Base-by-base conservation (phyloP, 2,113 vertebrate genomes). In the human region DNA sequence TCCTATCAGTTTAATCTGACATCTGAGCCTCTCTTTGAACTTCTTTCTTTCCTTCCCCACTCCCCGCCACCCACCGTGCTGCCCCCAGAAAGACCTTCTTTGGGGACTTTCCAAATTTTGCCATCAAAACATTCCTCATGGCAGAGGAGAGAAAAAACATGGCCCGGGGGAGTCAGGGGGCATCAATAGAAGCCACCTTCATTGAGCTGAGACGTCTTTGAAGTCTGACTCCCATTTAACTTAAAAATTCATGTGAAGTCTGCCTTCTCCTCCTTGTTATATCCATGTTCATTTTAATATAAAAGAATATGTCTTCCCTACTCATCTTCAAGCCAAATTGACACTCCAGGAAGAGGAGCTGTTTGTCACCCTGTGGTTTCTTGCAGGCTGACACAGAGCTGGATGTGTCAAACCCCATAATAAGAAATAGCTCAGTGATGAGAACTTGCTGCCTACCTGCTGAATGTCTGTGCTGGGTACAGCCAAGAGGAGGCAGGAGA, bases 181-280 rank as follows among this genome's bases (percentile, higher is more conserved):
- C 85, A 82, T 61, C 3, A 0, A 12, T n/a, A 59, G 90, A 78
- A 85, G 61, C 45, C 9, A 8, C 70, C 76, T 83, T 96, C 68
- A 16, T 16, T 4, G 40, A 96, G 59, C 93, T 59, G 45, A 90
- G 87, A 43, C 32, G 61, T n/a, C 95, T 97, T 95, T 94, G 93
- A 97, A 96, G 91, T 73, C 96, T 30, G 83, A 45, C 79, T 96
- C 88, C 82, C 82, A 20, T 73, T 81, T 52, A 76, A 93, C 82
- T 97, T 90, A 93, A 97, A 97, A 97, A 93, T 94, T 96, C 93
- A 95, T 96, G 85, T 81, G 96, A 93, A 79, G 94, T 90, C 94
- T 59, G 68, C 85, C 79, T 89, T 95, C 86, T 75, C 96, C 89
- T 97, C 72, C 90, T 94, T 92, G 52, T 92, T 94, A 90, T 96